phyloP scores from a whole-genome alignment of 1,140 invertebrate species.

The Calycopis cecrops region DNA sequence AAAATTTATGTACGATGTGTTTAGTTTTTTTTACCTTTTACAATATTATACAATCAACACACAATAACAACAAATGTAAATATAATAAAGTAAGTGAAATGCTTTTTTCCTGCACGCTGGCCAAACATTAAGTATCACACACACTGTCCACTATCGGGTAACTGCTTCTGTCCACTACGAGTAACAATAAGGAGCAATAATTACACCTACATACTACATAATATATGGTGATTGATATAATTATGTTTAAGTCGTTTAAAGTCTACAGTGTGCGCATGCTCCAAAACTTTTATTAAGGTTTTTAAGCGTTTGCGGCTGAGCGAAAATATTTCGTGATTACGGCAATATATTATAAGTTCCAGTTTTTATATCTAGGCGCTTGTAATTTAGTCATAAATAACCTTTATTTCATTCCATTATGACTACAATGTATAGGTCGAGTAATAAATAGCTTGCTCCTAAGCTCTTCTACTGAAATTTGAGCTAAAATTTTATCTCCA shows the following conservation, averaged over 20 bases:
- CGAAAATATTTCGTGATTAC: background rate
- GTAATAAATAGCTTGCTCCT: background rate
- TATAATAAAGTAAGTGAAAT: no score
- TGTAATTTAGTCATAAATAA: constrained; percentile 10
- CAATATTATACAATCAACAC: no score
- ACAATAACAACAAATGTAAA: no score
- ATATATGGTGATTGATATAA: background rate
- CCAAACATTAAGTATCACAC: no score
- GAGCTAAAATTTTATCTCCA: background rate
- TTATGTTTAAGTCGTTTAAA: background rate
- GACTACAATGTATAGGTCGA: background rate
- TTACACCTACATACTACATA: no score
- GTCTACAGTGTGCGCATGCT: background rate
- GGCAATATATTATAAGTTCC: constrained; percentile 4
- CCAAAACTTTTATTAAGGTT: background rate
- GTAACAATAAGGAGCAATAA: no score
- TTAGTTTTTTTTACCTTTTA: no score
- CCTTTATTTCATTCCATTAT: background rate
- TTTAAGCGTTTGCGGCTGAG: background rate
- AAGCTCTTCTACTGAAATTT: constrained; percentile 1
- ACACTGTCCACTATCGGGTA: no score
- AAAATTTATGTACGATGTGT: no score
- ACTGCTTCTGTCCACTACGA: no score
- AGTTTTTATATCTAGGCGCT: constrained; percentile 2
- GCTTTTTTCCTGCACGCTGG: no score